Evolutionary conservation across 2,797 vertebrate species (phyloP).

Genomic region (Borostomias antarcticus): DNA sequence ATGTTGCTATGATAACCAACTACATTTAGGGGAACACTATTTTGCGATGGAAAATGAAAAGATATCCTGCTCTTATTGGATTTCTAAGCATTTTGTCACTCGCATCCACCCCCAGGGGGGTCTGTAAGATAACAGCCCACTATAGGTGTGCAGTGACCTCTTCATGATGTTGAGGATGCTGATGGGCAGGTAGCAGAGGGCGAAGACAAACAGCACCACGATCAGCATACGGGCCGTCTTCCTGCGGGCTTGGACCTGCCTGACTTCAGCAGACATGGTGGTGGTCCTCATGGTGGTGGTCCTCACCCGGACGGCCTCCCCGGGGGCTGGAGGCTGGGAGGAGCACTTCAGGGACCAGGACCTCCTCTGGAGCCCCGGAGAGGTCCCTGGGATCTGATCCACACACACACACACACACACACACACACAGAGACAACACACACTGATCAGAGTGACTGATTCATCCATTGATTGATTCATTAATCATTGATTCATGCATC

Average conservation of each 20-base stretch:
- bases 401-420: conserved; percentile 3
- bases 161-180: conserved; percentile 96
- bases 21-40: no score
- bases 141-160: conserved; percentile 87
- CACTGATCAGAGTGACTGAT: not conserved
- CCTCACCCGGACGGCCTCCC: conserved; percentile 79
- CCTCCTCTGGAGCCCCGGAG: conserved; percentile 88
- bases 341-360: conserved; percentile 85
- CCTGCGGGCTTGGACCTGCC: conserved; percentile 89
- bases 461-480: not conserved
- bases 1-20: no score
- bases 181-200: conserved; percentile 95
- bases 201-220: conserved; percentile 93
- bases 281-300: conserved; percentile 82
- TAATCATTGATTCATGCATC: not conserved
- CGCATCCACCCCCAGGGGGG: no score
- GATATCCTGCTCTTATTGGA: no score
- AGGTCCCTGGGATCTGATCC: conserved; percentile 92
- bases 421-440: not conserved
- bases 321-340: conserved; percentile 64
- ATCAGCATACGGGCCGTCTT: conserved; percentile 97
- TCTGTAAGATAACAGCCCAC: no score
- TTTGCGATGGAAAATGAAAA: no score
- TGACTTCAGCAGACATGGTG: conserved; percentile 89
- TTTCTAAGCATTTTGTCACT: no score